Conservation (phyloP, 2,113 vertebrate genomes). For the Ia io region DNA sequence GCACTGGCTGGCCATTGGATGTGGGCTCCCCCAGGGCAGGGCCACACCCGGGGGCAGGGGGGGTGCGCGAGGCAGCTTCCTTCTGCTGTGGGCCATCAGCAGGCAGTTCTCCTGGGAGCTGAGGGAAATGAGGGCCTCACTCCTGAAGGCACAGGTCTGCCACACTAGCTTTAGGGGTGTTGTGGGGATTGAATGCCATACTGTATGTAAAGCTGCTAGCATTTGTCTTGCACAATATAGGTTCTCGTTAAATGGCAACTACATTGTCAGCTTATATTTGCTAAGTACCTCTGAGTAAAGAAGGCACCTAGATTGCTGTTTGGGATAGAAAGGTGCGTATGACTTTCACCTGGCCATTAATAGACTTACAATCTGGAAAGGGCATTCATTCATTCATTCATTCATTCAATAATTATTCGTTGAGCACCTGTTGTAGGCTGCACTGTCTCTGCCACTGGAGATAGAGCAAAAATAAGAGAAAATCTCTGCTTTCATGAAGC, state of each 20-base stretch:
- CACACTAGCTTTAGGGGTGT: too few species aligned
- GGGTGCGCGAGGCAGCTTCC: not conserved
- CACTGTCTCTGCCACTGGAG: not conserved
- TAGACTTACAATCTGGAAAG: not conserved
- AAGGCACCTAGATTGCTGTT: not conserved
- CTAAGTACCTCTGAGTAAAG: not conserved
- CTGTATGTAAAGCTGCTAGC: not conserved
- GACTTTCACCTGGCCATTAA: not conserved
- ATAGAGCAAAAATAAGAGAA: not conserved
- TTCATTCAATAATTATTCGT: not conserved
- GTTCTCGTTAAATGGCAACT: not conserved
- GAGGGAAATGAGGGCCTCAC: too few species aligned
- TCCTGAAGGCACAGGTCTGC: not conserved
- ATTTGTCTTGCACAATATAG: not conserved
- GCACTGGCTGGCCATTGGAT: not conserved
- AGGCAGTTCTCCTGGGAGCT: not conserved
- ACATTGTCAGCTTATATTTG: not conserved
- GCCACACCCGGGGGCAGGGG: rapidly evolving
- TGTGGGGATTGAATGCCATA: not conserved
- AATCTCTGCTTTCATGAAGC: not conserved
- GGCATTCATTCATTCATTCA: not conserved
- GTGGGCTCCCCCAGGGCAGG: not conserved
- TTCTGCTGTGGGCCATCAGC: not conserved
- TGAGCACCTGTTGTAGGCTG: not conserved
- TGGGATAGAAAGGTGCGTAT: not conserved